Conservation (phyloP, 2,797 vertebrate species). For the Epinephelus malabaricus region DNA sequence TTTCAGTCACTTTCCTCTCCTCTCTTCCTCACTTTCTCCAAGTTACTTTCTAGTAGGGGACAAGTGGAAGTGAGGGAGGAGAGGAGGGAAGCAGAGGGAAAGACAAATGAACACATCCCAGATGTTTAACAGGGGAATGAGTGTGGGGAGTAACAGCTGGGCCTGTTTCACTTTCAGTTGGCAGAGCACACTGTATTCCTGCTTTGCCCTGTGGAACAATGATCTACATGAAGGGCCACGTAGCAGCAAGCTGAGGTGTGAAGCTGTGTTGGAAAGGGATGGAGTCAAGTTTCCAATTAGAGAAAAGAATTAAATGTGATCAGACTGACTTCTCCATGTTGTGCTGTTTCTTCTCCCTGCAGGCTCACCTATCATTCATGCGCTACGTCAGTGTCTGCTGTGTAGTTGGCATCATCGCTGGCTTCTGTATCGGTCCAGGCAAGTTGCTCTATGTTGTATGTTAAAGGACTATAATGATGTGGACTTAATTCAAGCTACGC, state of each 20-base stretch:
- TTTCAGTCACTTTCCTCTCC: neutral
- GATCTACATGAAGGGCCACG: neutral
- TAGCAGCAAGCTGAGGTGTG: neutral
- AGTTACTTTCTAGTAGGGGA: neutral
- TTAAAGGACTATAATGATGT: neutral
- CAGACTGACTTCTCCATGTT: neutral
- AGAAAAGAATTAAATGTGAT: neutral
- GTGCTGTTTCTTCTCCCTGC: constrained; percentile 23
- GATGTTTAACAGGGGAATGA: constrained; percentile 7
- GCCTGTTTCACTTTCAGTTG: neutral
- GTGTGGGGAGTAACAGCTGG: neutral
- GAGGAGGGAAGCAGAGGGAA: neutral
- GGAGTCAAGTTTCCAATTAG: neutral
- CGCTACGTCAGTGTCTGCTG: constrained; percentile 89
- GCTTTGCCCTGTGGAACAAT: neutral
- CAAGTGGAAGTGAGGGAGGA: neutral
- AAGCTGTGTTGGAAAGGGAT: neutral
- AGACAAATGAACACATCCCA: constrained; percentile 4
- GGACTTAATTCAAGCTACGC: no score
- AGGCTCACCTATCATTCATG: constrained; percentile 88
- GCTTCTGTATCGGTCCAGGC: constrained; percentile 95
- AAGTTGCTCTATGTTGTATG: constrained; percentile 37
- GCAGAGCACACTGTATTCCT: neutral
- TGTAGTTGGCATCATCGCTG: constrained; percentile 92
- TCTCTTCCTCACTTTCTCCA: neutral